These are phyloP conservation scores for Eubucco bourcierii DNA, from an alignment of 2,113 vertebrate species.

Conservation along the genomic window DNA sequence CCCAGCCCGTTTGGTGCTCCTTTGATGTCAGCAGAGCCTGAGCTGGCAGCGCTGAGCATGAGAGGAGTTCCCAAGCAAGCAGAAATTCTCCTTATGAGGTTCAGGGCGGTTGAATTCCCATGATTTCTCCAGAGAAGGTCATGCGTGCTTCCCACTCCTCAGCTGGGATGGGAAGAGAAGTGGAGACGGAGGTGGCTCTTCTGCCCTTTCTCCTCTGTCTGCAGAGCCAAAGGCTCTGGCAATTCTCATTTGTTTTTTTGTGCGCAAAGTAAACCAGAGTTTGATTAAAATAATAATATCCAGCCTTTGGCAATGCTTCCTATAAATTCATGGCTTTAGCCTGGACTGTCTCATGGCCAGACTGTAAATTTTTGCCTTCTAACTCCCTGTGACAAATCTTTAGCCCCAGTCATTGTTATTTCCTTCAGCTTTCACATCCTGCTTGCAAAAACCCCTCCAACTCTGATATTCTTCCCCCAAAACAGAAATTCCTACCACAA, in stretches of 20 bases:
- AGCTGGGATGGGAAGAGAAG: neutral
- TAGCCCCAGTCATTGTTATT: conserved; percentile 60
- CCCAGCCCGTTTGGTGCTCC: neutral
- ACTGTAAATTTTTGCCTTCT: conserved; percentile 43
- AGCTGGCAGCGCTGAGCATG: neutral
- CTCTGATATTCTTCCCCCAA: conserved; percentile 40
- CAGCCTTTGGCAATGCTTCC: conserved; percentile 58
- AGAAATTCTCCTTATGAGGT: neutral
- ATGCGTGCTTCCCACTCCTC: neutral
- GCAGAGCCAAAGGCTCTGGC: neutral
- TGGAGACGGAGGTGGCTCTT: neutral
- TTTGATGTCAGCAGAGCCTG: conserved; percentile 23
- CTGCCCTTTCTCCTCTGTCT: conserved; percentile 12
- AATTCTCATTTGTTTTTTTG: neutral
- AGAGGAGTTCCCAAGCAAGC: neutral
- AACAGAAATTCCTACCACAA: conserved; percentile 51
- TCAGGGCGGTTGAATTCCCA: neutral
- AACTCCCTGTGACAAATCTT: conserved; percentile 59
- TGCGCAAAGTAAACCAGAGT: conserved; percentile 20
- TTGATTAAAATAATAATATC: conserved; percentile 59
- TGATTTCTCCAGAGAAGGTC: conserved; percentile 6
- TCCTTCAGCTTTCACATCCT: conserved; percentile 58
- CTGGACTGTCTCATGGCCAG: conserved; percentile 59
- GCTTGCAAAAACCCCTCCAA: conserved; percentile 34
- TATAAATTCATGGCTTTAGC: conserved; percentile 60